Evolutionary conservation across 2,113 vertebrate species (phyloP).

Genomic region (Pseudopodoces humilis): DNA sequence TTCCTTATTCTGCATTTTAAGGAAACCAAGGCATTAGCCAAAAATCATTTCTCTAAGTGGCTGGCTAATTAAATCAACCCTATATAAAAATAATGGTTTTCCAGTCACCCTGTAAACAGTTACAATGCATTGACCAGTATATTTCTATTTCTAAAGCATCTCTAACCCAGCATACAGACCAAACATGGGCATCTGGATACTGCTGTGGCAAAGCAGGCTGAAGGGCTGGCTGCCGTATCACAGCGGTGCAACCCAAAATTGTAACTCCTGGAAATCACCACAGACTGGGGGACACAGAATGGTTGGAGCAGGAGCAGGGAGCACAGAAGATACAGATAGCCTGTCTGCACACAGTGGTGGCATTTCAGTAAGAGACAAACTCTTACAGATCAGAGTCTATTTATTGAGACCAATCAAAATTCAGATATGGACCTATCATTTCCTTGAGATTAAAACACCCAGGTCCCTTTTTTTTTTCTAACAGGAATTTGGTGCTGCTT

Average conservation of each 20-base stretch:
- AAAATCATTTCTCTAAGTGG: neutral
- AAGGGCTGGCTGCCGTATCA: accelerated
- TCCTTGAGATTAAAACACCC: neutral
- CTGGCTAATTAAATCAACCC: neutral
- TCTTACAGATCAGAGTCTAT: neutral
- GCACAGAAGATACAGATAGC: neutral
- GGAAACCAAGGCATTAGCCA: neutral
- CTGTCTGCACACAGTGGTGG: neutral
- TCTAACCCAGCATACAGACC: neutral
- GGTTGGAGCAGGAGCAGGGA: neutral
- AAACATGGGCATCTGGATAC: neutral
- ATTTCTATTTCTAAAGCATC: neutral
- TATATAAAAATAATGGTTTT: neutral
- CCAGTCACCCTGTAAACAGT: neutral
- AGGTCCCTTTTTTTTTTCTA: accelerated
- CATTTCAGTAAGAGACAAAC: neutral
- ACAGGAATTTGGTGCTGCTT: neutral
- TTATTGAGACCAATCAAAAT: neutral
- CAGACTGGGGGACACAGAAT: accelerated
- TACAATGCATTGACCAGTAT: neutral
- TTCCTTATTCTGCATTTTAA: neutral
- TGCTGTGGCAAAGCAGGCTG: neutral
- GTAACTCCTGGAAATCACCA: neutral
- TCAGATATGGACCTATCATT: neutral
- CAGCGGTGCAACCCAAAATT: neutral